Conservation (phyloP, 2,797 vertebrate genomes). For the Liasis olivaceus region DNA sequence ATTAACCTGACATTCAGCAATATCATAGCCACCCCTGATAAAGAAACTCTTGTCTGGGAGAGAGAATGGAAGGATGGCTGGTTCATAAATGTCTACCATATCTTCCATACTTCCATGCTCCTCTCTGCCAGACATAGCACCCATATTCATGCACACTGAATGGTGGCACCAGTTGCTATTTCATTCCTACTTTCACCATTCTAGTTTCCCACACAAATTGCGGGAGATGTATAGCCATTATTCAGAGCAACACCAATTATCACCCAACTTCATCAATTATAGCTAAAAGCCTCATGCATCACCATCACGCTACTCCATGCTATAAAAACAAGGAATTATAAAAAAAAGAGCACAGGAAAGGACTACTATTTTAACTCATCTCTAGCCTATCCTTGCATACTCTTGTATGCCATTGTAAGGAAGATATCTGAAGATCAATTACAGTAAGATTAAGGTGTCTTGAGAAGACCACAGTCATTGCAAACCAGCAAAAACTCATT, state of each 20-base stretch:
- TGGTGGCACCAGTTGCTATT: neutral
- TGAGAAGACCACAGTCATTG: too few species aligned
- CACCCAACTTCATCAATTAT: neutral
- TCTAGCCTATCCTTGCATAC: too few species aligned
- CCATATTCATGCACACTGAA: neutral
- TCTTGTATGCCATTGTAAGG: too few species aligned
- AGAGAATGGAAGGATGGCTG: neutral
- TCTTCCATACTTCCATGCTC: neutral
- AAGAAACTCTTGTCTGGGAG: neutral
- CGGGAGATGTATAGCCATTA: neutral
- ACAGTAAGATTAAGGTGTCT: too few species aligned
- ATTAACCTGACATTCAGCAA: neutral
- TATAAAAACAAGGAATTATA: neutral
- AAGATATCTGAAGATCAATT: too few species aligned
- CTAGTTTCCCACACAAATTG: neutral
- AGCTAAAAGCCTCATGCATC: neutral
- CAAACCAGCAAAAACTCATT: too few species aligned
- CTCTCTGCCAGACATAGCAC: neutral
- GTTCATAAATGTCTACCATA: neutral
- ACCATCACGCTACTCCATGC: neutral
- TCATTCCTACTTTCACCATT: neutral
- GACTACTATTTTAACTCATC: neutral
- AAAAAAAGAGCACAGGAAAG: neutral
- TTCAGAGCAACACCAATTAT: neutral
- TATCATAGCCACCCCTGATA: neutral